Conservation (phyloP, 1,140 invertebrate species). For the Conus betulinus region DNA sequence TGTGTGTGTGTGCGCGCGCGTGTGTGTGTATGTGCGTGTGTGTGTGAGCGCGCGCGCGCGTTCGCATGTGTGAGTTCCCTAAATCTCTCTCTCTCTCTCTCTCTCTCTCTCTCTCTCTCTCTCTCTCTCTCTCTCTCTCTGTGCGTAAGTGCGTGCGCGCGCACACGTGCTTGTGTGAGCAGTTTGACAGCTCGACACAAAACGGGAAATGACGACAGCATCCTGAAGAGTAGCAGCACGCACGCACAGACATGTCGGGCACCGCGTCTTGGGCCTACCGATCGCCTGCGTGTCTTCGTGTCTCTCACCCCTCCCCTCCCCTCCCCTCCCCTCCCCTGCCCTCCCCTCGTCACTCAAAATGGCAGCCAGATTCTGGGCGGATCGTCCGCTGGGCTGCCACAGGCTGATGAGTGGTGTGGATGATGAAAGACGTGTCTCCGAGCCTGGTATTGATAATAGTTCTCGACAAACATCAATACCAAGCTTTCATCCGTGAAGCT, state of each 20-base stretch:
- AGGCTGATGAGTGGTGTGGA: not conserved
- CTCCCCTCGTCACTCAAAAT: not conserved
- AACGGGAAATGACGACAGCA: no score
- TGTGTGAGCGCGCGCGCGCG: no score
- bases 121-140: not conserved
- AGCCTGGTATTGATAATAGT: not conserved
- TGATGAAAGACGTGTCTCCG: not conserved
- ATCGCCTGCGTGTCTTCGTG: not conserved
- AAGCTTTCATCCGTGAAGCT: not conserved
- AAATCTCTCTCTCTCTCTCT: not conserved
- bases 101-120: not conserved
- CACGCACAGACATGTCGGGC: no score
- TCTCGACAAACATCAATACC: not conserved
- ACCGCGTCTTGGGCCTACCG: not conserved
- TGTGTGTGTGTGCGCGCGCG: no score
- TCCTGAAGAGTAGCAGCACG: no score
- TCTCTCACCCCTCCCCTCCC: not conserved
- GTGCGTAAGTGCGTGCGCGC: not conserved
- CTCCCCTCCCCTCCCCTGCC: no score
- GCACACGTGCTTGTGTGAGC: not conserved
- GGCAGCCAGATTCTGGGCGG: not conserved
- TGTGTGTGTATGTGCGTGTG: no score
- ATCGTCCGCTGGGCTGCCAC: not conserved
- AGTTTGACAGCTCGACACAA: no score
- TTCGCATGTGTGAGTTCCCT: not conserved